Base-by-base conservation (phyloP, 2,888 invertebrate genomes). In the Catocala nupta region DNA sequence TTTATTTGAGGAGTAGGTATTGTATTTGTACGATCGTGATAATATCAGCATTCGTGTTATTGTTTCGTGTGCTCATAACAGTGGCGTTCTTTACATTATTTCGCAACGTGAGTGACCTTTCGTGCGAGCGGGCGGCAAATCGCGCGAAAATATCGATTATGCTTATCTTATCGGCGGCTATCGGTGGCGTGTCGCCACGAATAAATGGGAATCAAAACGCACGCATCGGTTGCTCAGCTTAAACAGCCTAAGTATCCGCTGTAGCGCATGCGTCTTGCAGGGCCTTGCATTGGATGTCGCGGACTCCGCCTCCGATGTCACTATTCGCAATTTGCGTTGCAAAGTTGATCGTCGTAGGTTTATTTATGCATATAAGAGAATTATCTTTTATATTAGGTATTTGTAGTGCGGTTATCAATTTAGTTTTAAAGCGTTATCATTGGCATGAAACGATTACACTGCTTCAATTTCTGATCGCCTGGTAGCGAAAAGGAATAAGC, bases 81-180 rank as follows among this genome's bases (percentile, higher is more conserved):
- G 63, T 63, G 66, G 69, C 75, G 77, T 78, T 80, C 81, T 76
- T 81, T 81, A 83, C 83, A 84, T 85, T 86, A 90, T 90, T 90
- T 90, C 84, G 90, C 90, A 90, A 90, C 84, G 81, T 80, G 81
- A 80, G 80, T 88, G 92, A 93, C 93, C 93, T 93, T 92, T 93
- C 90, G 91, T 90, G 91, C 80, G 83, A 86, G 81, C 82, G 78
- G 75, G 82, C 81, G 86, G 84, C 83, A 85, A 88, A 91, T 92
- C 91, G 93, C 91, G 93, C 93, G 90, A 93, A 93, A 89, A 86
- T 93, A 87, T 88, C 84, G 87, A 88, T 87, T 87, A 70, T 72
- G 75, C 82, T 87, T 88, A 89, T 89, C 89, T 89, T 88, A 89
- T 89, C 88, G 89, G 60, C 42, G 73, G 75, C 81, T 88, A 90